These are phyloP conservation scores for Diprion similis DNA, from an alignment of 1,140 invertebrate genomes.

Conservation along the genomic window DNA sequence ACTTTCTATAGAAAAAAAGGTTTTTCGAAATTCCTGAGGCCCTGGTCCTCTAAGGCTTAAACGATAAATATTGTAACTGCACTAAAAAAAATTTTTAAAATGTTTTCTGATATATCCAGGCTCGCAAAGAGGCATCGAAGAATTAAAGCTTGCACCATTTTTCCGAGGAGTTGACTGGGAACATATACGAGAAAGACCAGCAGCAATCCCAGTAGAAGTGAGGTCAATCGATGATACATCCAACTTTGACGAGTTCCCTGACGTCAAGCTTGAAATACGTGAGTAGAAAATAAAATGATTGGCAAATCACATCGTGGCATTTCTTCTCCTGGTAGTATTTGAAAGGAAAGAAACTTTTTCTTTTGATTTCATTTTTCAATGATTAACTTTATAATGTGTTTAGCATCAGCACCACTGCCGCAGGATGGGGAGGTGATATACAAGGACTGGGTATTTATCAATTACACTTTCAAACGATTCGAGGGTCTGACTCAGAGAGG, in stretches of 20 bases:
- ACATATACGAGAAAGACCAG: slow-evolving; percentile 94
- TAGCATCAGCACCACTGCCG: slow-evolving; percentile 81
- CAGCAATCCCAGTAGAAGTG: slow-evolving; percentile 96
- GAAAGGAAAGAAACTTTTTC: slow-evolving; percentile 7
- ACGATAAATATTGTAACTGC: no score
- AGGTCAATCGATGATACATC: slow-evolving; percentile 96
- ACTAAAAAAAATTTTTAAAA: no score
- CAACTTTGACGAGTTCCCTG: slow-evolving; percentile 99
- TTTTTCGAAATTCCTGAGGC: no score
- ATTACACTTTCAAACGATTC: slow-evolving; percentile 99
- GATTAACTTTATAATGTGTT: slow-evolving; percentile 24
- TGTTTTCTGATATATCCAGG: slow-evolving; percentile 70
- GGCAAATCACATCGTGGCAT: slow-evolving; percentile 15
- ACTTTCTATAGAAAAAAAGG: no score
- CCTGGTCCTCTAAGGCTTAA: no score
- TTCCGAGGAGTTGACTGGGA: slow-evolving; percentile 96
- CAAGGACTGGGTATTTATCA: slow-evolving; percentile 99
- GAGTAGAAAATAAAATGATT: slow-evolving; percentile 61
- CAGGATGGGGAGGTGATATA: slow-evolving; percentile 86
- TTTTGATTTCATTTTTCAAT: neutral
- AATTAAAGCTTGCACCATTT: slow-evolving; percentile 86
- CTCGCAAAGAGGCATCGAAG: slow-evolving; percentile 86
- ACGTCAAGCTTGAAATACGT: slow-evolving; percentile 98
- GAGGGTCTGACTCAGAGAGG: slow-evolving; percentile 93
- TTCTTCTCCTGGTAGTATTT: slow-evolving; percentile 10